phyloP scores from a whole-genome alignment of 2,888 invertebrate species.

The Protodeltote pygarga region DNA sequence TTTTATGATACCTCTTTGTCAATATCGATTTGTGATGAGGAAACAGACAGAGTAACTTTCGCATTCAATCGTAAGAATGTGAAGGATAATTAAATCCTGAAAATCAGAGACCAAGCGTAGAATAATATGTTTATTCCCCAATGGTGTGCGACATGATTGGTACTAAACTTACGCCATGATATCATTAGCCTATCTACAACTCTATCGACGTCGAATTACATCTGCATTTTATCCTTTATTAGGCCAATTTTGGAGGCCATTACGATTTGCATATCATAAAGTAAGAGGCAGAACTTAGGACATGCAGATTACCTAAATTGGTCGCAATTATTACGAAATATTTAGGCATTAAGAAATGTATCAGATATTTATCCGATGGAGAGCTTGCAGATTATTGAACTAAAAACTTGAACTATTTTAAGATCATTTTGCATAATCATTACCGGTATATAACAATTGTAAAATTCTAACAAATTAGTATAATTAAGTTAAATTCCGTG shows the following conservation, averaged over 20 bases:
- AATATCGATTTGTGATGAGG: no score
- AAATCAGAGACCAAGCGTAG: no score
- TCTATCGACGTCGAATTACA: constrained; percentile 2
- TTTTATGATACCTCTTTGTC: no score
- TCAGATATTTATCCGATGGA: constrained; percentile 3
- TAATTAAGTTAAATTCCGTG: constrained; percentile 46
- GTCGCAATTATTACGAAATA: constrained; percentile 20
- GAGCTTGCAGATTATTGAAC: constrained; percentile 4
- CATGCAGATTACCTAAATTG: constrained; percentile 31
- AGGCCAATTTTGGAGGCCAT: constrained; percentile 31
- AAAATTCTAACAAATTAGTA: constrained; percentile 38
- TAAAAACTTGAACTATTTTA: constrained; percentile 10
- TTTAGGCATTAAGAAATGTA: constrained; percentile 17
- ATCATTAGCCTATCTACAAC: no score
- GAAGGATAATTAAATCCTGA: no score
- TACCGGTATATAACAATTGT: constrained; percentile 28
- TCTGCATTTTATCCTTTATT: constrained; percentile 24
- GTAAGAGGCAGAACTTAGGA: constrained; percentile 34
- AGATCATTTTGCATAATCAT: constrained; percentile 4
- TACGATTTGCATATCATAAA: constrained; percentile 28
- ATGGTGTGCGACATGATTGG: no score
- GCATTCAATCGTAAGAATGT: no score
- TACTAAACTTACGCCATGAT: no score
- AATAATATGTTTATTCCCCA: no score
- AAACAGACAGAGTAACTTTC: no score